Percentiles rank a stretch among this genome's conserved stretches.
Conservation (phyloP, 2,113 vertebrate genomes). For the Setophaga petechia region DNA sequence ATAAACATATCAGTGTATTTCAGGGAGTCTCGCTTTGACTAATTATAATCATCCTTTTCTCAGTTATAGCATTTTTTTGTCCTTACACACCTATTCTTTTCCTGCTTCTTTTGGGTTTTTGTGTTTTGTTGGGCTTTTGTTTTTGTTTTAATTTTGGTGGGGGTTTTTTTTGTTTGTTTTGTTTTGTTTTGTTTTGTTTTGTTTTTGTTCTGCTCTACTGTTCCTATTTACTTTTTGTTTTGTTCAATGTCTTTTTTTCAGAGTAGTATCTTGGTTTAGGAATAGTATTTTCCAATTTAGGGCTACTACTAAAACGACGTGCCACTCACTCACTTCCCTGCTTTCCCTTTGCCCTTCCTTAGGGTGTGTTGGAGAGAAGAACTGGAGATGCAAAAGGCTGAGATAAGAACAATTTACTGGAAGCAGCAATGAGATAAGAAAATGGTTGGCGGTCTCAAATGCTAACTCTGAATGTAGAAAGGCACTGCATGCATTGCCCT, state of each 20-base stretch:
- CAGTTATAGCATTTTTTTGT: background rate
- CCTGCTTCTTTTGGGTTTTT: background rate
- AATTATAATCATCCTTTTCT: background rate
- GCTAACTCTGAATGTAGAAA: background rate
- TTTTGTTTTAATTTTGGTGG: background rate
- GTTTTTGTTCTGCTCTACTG: background rate
- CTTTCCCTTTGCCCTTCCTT: background rate
- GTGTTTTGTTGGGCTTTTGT: too few species aligned
- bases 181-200: background rate
- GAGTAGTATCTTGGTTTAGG: background rate
- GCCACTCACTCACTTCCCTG: background rate
- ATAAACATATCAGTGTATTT: background rate
- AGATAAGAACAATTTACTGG: background rate
- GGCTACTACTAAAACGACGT: background rate
- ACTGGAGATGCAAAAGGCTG: background rate
- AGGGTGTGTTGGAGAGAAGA: background rate
- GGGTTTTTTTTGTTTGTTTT: too few species aligned
- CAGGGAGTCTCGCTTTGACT: background rate
- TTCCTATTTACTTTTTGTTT: background rate
- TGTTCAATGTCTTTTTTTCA: background rate
- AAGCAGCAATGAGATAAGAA: background rate
- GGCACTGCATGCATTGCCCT: background rate
- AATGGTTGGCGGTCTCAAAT: background rate
- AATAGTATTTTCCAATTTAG: background rate
- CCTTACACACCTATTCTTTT: background rate